Conservation (phyloP, 2,797 vertebrate genomes). For the Hozukius guyotensis region DNA sequence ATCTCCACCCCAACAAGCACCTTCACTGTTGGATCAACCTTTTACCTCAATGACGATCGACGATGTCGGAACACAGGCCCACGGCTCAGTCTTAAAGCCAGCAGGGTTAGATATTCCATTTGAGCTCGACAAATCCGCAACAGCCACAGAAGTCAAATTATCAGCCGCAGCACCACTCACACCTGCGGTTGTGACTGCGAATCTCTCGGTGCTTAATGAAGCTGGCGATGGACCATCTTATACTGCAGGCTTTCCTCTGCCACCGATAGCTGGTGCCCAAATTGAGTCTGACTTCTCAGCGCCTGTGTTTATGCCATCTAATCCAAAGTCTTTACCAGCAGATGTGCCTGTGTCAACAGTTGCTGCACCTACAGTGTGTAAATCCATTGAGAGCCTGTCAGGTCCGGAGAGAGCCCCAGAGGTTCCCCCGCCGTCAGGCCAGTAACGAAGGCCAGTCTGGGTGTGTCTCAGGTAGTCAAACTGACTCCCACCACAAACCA, state of each 20-base stretch:
- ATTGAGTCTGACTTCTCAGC: slow-evolving; percentile 20
- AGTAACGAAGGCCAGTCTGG: background rate
- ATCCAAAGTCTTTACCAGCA: slow-evolving; percentile 16
- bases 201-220: slow-evolving; percentile 14
- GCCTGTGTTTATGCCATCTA: slow-evolving; percentile 15
- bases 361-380: slow-evolving; percentile 12
- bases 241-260: slow-evolving; percentile 11
- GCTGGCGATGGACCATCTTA: slow-evolving; percentile 34
- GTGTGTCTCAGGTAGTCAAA: background rate
- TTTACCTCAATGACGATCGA: slow-evolving; percentile 8
- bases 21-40: slow-evolving; percentile 2
- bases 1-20: slow-evolving; percentile 12
- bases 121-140: slow-evolving; percentile 6
- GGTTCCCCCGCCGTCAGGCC: background rate
- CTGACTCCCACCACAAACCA: background rate
- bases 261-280: background rate
- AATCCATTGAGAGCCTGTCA: slow-evolving; percentile 8
- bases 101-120: slow-evolving; percentile 31
- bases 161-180: slow-evolving; percentile 34
- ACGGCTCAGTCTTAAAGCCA: slow-evolving; percentile 14
- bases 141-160: slow-evolving; percentile 20
- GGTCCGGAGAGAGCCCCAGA: slow-evolving; percentile 6
- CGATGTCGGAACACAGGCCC: slow-evolving; percentile 22
- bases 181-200: slow-evolving; percentile 28
- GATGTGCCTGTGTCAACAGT: slow-evolving; percentile 2